Conservation (phyloP, 2,113 vertebrate genomes). For the Nothocercus nigrocapillus region DNA sequence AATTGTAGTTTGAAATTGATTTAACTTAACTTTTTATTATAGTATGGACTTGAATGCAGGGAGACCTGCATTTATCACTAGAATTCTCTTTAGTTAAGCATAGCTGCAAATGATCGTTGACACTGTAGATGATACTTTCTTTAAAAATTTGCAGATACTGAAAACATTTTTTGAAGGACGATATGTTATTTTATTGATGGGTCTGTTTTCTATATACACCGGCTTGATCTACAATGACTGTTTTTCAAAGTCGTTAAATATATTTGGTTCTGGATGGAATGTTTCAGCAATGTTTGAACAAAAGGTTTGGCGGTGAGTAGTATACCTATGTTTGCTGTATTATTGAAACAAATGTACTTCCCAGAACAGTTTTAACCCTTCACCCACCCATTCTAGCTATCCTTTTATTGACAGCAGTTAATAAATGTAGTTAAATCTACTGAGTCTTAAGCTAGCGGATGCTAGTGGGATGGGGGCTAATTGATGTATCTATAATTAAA, state of each 20-base stretch:
- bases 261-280: slow-evolving; percentile 94
- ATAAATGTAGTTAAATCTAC: background rate
- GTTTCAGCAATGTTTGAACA: slow-evolving; percentile 84
- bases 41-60: accelerated
- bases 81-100: background rate
- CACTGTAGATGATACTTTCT: background rate
- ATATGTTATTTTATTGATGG: slow-evolving; percentile 96
- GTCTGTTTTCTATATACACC: slow-evolving; percentile 95
- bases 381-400: background rate
- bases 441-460: background rate
- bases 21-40: background rate
- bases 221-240: slow-evolving; percentile 98
- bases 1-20: background rate
- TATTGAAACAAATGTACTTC: background rate
- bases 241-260: slow-evolving; percentile 95
- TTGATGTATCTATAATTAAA: background rate
- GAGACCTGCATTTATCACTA: background rate
- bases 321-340: background rate
- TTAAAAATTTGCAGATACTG: slow-evolving; percentile 81
- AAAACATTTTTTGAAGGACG: slow-evolving; percentile 94
- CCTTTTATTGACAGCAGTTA: background rate
- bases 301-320: slow-evolving; percentile 80
- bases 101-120: background rate
- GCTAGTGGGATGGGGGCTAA: background rate
- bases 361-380: background rate